These are phyloP conservation scores for Pagetopsis macropterus DNA, from an alignment of 2,797 vertebrate genomes.

Conservation along the genomic window DNA sequence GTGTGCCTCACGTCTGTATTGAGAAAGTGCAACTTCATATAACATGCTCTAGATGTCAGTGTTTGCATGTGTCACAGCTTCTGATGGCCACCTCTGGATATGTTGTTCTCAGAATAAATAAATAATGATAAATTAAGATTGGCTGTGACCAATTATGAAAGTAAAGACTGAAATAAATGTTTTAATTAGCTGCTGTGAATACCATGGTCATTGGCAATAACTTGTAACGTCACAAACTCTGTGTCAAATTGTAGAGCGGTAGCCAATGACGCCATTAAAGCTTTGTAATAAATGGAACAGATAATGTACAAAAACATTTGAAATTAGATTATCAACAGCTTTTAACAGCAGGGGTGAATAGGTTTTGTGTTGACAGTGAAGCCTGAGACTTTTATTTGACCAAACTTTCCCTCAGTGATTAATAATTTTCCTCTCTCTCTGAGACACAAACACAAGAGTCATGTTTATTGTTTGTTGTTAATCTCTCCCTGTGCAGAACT, in stretches of 20 bases:
- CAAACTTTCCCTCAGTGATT: constrained; percentile 44
- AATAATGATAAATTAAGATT: background rate
- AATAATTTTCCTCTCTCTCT: constrained; percentile 33
- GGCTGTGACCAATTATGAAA: background rate
- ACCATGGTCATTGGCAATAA: background rate
- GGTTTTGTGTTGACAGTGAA: constrained; percentile 18
- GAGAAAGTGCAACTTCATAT: constrained; percentile 26
- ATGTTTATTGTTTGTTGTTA: constrained; percentile 76
- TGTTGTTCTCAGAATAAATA: constrained; percentile 1
- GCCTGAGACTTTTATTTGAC: constrained; percentile 21
- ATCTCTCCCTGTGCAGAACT: constrained; percentile 76
- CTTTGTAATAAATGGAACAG: constrained; percentile 1
- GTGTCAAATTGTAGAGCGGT: background rate
- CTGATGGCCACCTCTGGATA: background rate
- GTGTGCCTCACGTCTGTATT: background rate
- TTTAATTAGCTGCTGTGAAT: constrained; percentile 4
- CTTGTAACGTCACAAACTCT: background rate
- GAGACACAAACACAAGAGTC: constrained; percentile 50
- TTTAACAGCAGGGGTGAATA: background rate
- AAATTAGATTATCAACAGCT: constrained; percentile 4
- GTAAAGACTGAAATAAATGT: constrained; percentile 1
- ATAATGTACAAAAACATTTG: background rate
- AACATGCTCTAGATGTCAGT: constrained; percentile 69
- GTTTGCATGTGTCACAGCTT: constrained; percentile 29
- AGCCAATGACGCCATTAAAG: background rate